Evolutionary conservation across 2,888 invertebrate species (phyloP), one percentile per base, ranked within the genome.

Genomic region (Drosophila helvetica): DNA sequence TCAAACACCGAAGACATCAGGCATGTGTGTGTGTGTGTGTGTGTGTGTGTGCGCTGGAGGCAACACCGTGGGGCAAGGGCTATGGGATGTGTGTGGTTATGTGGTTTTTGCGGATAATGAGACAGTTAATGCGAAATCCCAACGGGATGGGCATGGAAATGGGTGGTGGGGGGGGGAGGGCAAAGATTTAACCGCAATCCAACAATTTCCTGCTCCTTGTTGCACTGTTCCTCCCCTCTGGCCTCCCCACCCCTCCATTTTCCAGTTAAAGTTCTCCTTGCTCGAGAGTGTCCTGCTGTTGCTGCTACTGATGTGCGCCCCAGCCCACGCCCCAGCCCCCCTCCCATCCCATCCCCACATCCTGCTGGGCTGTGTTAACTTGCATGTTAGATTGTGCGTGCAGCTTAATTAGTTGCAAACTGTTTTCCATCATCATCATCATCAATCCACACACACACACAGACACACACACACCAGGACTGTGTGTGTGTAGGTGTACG

Each of bases 371-470:
- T 77, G 86, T 86, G 84, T 83, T 88, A 85, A 83, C 74, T 85
- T 88, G 85, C 88, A 88, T 85, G 84, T 80, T 85, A 86, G 81
- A 88, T 85, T 88, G 88, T 88, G 85, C 85, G 88, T 85, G 85
- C 79, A 79, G 79, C 88, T 88, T 85, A 85, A 85, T 85, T 88
- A 85, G 85, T 85, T 85, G 85, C 84, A 88, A 85, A 88, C 85
- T 88, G 88, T 88, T 85, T 71, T 86, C 75, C 87, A 82, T 73
- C 82, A 85, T 66, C 74, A 85, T 66, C 74, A 64, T 63, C 68
- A 52, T 43, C 18, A 47, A 53, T 63, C 51, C 47, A 54, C 45
- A 61, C 51, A 42, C 45, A 12, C 22, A 54, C 22, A 56, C n/a
- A 48, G 30, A 60, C 52, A 53, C 54, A 43, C 46, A 30, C 8